Conservation (phyloP, 2,888 invertebrate genomes). For the Nomada lathburiana region DNA sequence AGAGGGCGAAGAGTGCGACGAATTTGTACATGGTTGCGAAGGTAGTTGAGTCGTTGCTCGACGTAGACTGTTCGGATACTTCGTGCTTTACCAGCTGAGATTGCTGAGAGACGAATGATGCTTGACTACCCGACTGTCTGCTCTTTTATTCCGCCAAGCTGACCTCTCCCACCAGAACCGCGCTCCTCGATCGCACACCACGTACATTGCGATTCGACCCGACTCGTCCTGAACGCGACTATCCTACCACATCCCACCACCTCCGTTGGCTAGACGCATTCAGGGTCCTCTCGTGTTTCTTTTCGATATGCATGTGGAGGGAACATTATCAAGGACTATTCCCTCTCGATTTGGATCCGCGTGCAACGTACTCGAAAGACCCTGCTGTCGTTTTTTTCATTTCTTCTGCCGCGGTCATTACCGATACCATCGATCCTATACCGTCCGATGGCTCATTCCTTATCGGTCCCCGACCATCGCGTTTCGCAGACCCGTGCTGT, state of each 20-base stretch:
- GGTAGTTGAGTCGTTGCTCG: constrained; percentile 11
- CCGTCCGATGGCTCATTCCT: background rate
- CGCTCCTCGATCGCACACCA: constrained; percentile 20
- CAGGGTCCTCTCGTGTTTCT: constrained; percentile 50
- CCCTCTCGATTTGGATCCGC: constrained; percentile 30
- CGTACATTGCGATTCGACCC: constrained; percentile 7
- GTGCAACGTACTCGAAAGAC: constrained; percentile 44
- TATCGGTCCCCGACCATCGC: background rate
- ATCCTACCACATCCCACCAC: constrained; percentile 18
- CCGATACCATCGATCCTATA: background rate
- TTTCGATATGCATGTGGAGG: constrained; percentile 17
- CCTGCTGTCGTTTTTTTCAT: constrained; percentile 8
- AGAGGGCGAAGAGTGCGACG: constrained; percentile 73
- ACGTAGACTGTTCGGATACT: background rate
- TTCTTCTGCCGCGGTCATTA: background rate
- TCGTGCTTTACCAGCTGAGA: constrained; percentile 36
- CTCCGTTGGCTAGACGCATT: background rate
- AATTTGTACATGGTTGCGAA: constrained; percentile 76
- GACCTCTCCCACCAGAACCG: constrained; percentile 67
- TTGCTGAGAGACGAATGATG: constrained; percentile 75
- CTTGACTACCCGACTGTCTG: constrained; percentile 43
- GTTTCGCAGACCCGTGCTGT: background rate
- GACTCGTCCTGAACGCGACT: constrained; percentile 24
- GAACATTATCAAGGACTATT: constrained; percentile 60
- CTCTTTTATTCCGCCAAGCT: constrained; percentile 73